Conservation (phyloP, 2,888 invertebrate genomes). For the Pomacea canaliculata region DNA sequence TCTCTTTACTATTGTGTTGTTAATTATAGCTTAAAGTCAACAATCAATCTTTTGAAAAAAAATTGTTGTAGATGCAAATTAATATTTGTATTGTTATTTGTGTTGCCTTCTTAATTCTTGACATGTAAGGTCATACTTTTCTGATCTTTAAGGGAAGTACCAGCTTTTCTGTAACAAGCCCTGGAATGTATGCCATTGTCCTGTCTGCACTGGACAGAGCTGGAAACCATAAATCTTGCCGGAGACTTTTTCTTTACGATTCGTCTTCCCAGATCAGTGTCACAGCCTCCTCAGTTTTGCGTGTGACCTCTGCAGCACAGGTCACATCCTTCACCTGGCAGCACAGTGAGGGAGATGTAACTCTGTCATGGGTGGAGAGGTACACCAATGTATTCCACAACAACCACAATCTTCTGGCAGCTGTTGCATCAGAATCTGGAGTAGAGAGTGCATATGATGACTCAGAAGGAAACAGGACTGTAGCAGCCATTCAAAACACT, state of each 20-base stretch:
- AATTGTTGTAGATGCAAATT: no score
- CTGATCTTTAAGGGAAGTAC: no score
- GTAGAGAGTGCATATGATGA: conserved; percentile 30
- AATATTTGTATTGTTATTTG: no score
- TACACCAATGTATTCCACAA: conserved; percentile 30
- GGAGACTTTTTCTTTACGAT: conserved; percentile 29
- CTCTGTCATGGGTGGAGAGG: conserved; percentile 25
- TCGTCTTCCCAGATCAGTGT: conserved; percentile 17
- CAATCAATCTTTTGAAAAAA: no score
- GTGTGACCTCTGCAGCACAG: conserved; percentile 25
- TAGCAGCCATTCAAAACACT: conserved; percentile 17
- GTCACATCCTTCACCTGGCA: conserved; percentile 29
- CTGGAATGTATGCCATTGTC: conserved; percentile 25
- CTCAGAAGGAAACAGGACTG: conserved; percentile 24
- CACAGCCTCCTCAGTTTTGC: conserved; percentile 1
- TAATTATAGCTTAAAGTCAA: no score
- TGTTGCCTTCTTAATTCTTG: no score
- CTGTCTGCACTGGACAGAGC: conserved; percentile 26
- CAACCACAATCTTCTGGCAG: conserved; percentile 27
- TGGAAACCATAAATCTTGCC: conserved; percentile 19
- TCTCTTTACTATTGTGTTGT: no score
- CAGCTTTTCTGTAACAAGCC: background rate
- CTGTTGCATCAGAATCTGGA: conserved; percentile 11
- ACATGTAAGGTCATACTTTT: no score
- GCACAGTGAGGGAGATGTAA: conserved; percentile 16